Conservation (phyloP, 2,888 invertebrate species). For the Drosophila differens region DNA sequence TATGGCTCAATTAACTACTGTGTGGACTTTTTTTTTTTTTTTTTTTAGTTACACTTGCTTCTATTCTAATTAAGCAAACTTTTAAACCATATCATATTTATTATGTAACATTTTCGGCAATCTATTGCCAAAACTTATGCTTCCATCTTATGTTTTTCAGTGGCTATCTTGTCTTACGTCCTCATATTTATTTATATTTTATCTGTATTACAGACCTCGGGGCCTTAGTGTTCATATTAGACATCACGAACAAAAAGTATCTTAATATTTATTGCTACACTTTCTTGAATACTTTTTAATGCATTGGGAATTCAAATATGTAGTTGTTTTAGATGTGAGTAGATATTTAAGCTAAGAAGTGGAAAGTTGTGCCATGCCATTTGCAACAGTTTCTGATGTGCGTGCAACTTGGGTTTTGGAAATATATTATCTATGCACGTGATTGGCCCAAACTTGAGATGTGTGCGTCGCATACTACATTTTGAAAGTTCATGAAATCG, state of each 20-base stretch:
- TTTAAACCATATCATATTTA: background rate
- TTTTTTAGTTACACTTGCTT: background rate
- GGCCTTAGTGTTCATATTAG: background rate
- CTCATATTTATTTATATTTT: background rate
- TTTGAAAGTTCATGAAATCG: constrained; percentile 54
- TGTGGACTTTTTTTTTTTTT: background rate
- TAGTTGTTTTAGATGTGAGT: constrained; percentile 3
- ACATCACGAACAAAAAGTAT: background rate
- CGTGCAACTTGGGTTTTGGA: constrained; percentile 9
- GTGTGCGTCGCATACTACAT: constrained; percentile 22
- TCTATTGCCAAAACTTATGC: background rate
- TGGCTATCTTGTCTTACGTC: background rate
- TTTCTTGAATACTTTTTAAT: constrained; percentile 35
- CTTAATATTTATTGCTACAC: constrained; percentile 16
- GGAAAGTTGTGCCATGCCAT: constrained; percentile 3
- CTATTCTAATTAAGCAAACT: background rate
- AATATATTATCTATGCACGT: constrained; percentile 38
- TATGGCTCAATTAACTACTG: background rate
- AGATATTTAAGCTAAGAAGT: constrained; percentile 1
- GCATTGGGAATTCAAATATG: background rate
- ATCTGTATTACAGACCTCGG: background rate
- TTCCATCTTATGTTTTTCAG: background rate
- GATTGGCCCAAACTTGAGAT: constrained; percentile 37
- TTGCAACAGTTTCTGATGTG: constrained; percentile 20
- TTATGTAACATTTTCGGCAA: background rate